Conservation (phyloP, 2,797 vertebrate genomes). For the Bryconaethiops microstoma region DNA sequence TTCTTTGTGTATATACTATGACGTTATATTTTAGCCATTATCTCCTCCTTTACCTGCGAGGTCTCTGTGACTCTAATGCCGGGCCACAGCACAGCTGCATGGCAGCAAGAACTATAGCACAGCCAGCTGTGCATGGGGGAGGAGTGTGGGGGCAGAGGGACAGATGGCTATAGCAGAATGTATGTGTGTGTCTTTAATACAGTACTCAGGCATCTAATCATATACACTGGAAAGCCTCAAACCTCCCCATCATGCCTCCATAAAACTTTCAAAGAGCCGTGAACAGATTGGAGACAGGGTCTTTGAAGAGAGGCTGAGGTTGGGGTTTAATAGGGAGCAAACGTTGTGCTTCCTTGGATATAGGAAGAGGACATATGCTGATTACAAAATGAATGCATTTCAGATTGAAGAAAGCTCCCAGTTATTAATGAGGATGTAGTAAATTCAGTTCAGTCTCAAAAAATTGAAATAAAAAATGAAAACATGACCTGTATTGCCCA, state of each 20-base stretch:
- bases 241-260: constrained; percentile 56
- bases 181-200: constrained; percentile 38
- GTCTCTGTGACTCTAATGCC: not conserved
- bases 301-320: constrained; percentile 37
- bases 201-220: constrained; percentile 54
- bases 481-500: no score
- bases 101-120: not conserved
- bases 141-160: constrained; percentile 21
- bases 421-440: not conserved
- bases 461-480: not conserved
- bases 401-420: not conserved
- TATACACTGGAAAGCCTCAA: constrained; percentile 57
- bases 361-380: constrained; percentile 8
- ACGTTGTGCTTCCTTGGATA: constrained; percentile 2
- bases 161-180: constrained; percentile 66
- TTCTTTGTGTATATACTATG: no score
- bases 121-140: constrained; percentile 24
- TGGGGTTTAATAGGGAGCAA: constrained; percentile 61
- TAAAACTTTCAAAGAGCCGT: constrained; percentile 62
- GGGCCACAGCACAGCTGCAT: constrained; percentile 3
- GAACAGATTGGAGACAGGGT: constrained; percentile 59
- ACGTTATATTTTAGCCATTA: not conserved
- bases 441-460: not conserved
- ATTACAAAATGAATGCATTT: not conserved
- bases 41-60: not conserved